Evolutionary conservation across 1,140 invertebrate genomes (phyloP).

Genomic region (Trachelipus rathkii): DNA sequence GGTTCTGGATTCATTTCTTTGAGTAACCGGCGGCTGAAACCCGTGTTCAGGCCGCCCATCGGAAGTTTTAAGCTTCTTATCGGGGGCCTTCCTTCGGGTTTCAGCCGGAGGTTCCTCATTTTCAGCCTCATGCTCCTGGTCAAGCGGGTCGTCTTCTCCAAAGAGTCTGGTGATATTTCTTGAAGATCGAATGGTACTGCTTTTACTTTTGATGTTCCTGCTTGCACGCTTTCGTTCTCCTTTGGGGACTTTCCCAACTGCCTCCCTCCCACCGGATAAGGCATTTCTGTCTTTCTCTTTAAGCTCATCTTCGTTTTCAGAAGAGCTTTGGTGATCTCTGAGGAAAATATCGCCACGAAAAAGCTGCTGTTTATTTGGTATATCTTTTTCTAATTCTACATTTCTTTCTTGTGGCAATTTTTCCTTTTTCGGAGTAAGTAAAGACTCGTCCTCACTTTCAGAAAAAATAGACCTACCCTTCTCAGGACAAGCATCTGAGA

Average conservation of each 20-base stretch:
- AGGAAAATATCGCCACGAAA: conserved; percentile 44
- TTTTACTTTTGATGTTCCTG: conserved; percentile 1
- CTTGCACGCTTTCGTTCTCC: conserved; percentile 9
- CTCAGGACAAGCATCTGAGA: background rate
- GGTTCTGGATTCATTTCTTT: conserved; percentile 44
- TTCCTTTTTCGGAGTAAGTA: conserved; percentile 23
- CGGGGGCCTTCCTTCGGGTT: conserved; percentile 56
- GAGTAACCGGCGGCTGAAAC: conserved; percentile 48
- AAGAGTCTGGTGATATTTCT: background rate
- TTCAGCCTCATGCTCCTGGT: conserved; percentile 34
- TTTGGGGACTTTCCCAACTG: conserved; percentile 13
- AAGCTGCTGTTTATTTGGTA: conserved; percentile 35
- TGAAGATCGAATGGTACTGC: background rate
- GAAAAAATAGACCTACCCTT: conserved; percentile 41
- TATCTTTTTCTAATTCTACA: conserved; percentile 20
- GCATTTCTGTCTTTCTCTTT: conserved; percentile 18
- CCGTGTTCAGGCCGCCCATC: conserved; percentile 69
- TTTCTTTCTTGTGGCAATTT: conserved; percentile 21
- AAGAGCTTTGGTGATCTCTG: conserved; percentile 43
- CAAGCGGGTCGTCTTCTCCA: background rate
- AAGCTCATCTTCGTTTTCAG: conserved; percentile 33
- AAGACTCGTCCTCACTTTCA: conserved; percentile 42
- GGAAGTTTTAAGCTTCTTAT: conserved; percentile 82
- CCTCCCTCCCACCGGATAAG: background rate
- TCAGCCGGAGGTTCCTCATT: conserved; percentile 41